Evolutionary conservation across 2,888 invertebrate genomes (phyloP), one percentile per base, ranked within the genome.

Genomic region (Agrotis clavis): DNA sequence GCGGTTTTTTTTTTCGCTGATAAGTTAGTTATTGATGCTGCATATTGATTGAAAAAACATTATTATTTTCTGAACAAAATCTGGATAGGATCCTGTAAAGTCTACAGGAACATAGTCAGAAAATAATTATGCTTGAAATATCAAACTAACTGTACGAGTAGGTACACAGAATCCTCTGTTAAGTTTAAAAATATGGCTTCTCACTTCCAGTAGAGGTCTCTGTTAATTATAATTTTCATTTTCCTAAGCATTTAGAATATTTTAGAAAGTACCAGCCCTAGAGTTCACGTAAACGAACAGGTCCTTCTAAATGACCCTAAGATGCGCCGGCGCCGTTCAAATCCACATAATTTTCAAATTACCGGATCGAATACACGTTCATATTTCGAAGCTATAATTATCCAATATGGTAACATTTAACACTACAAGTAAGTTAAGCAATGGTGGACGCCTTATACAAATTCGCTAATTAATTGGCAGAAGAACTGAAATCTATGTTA

Each of bases 321-420:
- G 81, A 81, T 81, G 77, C 77, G 77, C 66, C 72, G 68, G 73
- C 79, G 79, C 73, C 77, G 77, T 19, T 64, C 47, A 77, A 73
- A 63, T 68, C 56, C 73, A 77, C 81, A 68, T 81, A 79, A 79
- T 79, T 77, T 77, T 81, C 78, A 79, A 82, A 75, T 71, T 79
- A 69, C 74, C 73, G 56, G 51, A 74, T 53, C 65, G 69, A 66
- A 74, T 74, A 82, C 75, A 71, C 60, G 79, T 64, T 75, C 62
- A 78, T 82, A 70, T 81, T 79, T 79, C 67, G 71, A 67, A 79
- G 79, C 61, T 67, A 30, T 79, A 82, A 81, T 82, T 79, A 82
- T 79, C 66, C 57, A 79, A 67, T 82, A 69, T 47, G 59, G 67
- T 60, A 69, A 82, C 75, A 82, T 81, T 81, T 75, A 82, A 71